Conservation (phyloP, 92 coral and sea anemone species). For the Plumapathes pennacea region DNA sequence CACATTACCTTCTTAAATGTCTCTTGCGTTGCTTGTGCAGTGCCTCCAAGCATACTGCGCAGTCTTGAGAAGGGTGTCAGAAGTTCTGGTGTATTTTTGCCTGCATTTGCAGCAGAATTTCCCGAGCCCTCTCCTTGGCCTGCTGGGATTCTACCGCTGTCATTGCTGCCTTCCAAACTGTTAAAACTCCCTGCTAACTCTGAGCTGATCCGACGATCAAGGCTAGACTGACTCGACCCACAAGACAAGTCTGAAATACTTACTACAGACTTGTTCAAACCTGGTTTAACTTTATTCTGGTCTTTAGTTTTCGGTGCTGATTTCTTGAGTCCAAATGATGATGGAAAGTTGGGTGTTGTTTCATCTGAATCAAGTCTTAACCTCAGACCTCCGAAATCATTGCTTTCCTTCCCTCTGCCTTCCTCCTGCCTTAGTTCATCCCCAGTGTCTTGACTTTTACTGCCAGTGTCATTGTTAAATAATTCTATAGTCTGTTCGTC, state of each 20-base stretch:
- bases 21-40: neutral
- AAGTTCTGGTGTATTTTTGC: conserved; percentile 55
- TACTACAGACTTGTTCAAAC: neutral
- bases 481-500: conserved; percentile 82
- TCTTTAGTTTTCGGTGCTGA: conserved; percentile 7
- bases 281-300: conserved; percentile 17
- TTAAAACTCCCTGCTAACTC: conserved; percentile 54
- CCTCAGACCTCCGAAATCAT: conserved; percentile 43
- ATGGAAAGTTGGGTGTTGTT: conserved; percentile 14
- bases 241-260: conserved; percentile 48
- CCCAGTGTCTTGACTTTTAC: conserved; percentile 18
- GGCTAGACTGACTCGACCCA: conserved; percentile 59
- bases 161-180: conserved; percentile 72
- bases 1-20: conserved; percentile 35
- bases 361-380: conserved; percentile 81
- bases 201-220: conserved; percentile 38
- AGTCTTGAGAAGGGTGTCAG: conserved; percentile 56
- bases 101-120: conserved; percentile 15
- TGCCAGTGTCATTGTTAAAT: conserved; percentile 55
- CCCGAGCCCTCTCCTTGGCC: conserved; percentile 53
- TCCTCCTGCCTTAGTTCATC: conserved; percentile 9
- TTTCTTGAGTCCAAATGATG: conserved; percentile 31
- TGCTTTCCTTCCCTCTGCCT: conserved; percentile 20
- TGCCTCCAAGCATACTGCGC: conserved; percentile 36
- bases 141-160: conserved; percentile 76